Conservation (phyloP, 2,888 invertebrate species). For the Entomobrya multifasciata region DNA sequence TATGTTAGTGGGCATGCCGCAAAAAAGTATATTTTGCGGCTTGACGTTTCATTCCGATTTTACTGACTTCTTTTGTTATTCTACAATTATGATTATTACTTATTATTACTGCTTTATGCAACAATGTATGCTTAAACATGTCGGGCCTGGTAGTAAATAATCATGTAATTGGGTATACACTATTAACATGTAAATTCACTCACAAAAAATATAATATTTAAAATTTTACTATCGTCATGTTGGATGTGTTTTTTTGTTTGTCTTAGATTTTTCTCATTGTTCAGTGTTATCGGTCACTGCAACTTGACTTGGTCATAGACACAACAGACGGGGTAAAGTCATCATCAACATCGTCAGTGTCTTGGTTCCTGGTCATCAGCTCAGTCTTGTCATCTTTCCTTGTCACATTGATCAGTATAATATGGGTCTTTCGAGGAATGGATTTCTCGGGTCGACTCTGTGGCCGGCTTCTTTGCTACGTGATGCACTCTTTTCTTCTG, state of each 20-base stretch:
- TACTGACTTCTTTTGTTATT: constrained; percentile 6
- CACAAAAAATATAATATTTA: not conserved
- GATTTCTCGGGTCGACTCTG: constrained; percentile 80
- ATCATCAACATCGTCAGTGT: constrained; percentile 70
- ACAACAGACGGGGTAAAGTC: not conserved
- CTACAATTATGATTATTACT: constrained; percentile 41
- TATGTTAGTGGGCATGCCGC: not conserved
- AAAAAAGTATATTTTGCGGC: not conserved
- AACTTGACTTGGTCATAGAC: constrained; percentile 19
- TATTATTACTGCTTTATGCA: constrained; percentile 50
- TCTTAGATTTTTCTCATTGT: constrained; percentile 76
- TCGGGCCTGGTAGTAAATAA: constrained; percentile 34
- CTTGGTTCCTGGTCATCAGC: constrained; percentile 76
- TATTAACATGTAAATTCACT: not conserved
- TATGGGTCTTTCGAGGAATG: constrained; percentile 79
- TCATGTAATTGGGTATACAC: constrained; percentile 6
- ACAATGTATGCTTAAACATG: constrained; percentile 27
- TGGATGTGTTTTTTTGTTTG: not conserved
- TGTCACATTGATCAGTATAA: constrained; percentile 79
- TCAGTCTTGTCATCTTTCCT: constrained; percentile 76
- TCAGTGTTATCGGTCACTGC: constrained; percentile 75
- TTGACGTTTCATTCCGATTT: constrained; percentile 6
- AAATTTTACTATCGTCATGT: not conserved
- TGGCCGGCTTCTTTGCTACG: constrained; percentile 80
- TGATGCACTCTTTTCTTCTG: constrained; percentile 79